phyloP scores from a whole-genome alignment of 2,888 invertebrate species.

The Acleris laterana region DNA sequence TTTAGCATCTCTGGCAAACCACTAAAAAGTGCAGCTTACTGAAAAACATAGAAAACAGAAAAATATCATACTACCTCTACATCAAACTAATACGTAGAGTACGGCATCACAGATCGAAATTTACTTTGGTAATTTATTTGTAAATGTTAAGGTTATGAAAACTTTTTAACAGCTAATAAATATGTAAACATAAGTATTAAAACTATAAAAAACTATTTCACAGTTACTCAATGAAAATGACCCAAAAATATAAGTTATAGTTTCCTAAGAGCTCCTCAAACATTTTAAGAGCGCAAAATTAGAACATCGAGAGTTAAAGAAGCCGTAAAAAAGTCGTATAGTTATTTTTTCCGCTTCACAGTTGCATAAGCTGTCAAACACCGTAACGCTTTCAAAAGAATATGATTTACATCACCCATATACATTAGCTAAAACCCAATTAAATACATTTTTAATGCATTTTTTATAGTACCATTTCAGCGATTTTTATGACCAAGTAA shows the following conservation, averaged over 20 bases:
- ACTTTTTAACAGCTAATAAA: background rate
- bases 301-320: conserved; percentile 27
- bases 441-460: conserved; percentile 28
- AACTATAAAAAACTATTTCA: too few species aligned
- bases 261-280: conserved; percentile 15
- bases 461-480: conserved; percentile 19
- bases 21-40: too few species aligned
- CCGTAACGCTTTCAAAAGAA: conserved; percentile 15
- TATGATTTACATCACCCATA: conserved; percentile 18
- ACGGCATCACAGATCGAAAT: too few species aligned
- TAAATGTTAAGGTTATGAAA: too few species aligned
- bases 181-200: background rate
- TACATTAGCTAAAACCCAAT: conserved; percentile 29
- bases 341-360: conserved; percentile 27
- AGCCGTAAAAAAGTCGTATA: conserved; percentile 35
- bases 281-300: conserved; percentile 24
- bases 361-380: conserved; percentile 35
- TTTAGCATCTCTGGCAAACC: too few species aligned
- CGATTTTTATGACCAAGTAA: conserved; percentile 26
- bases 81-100: too few species aligned
- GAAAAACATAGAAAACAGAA: too few species aligned
- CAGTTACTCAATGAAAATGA: background rate
- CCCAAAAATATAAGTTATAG: conserved; percentile 4
- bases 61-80: too few species aligned
- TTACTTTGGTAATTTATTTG: too few species aligned